These are phyloP conservation scores for Cynodonichthys magdalenae DNA, from an alignment of 2,797 vertebrate species.

Conservation along the genomic window DNA sequence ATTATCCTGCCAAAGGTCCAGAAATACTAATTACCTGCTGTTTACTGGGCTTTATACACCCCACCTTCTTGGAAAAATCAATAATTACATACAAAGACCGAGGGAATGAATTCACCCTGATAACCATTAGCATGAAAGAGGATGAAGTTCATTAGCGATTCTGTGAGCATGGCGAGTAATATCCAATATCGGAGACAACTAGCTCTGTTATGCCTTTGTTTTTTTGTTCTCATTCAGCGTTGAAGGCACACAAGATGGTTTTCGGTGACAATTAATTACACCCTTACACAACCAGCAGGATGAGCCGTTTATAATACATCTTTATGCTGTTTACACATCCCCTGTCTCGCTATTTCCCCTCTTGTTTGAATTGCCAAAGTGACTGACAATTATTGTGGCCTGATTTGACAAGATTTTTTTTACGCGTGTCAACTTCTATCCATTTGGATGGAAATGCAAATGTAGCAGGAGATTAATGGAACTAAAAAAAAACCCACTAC, in stretches of 20 bases:
- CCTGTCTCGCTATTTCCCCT: slow-evolving; percentile 16
- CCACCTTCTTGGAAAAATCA: slow-evolving; percentile 81
- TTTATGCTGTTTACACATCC: slow-evolving; percentile 42
- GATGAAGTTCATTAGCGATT: slow-evolving; percentile 81
- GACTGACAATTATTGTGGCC: slow-evolving; percentile 13
- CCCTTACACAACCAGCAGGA: slow-evolving; percentile 54
- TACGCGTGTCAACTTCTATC: slow-evolving; percentile 32
- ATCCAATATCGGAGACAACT: slow-evolving; percentile 76
- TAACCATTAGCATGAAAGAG: slow-evolving; percentile 80
- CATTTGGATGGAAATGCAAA: slow-evolving; percentile 10
- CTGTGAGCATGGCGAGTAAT: slow-evolving; percentile 67
- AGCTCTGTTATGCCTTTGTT: slow-evolving; percentile 69
- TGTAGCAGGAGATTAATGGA: slow-evolving; percentile 4
- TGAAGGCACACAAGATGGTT: slow-evolving; percentile 62
- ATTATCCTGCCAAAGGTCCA: slow-evolving; percentile 78
- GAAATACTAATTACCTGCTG: slow-evolving; percentile 85
- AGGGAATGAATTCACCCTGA: slow-evolving; percentile 77
- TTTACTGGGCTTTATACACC: slow-evolving; percentile 74
- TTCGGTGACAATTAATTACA: slow-evolving; percentile 76
- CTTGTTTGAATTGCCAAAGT: slow-evolving; percentile 5
- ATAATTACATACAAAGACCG: slow-evolving; percentile 81
- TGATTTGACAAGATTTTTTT: slow-evolving; percentile 28
- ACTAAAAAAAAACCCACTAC: not conserved
- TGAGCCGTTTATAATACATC: slow-evolving; percentile 44
- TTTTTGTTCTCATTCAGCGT: slow-evolving; percentile 68